A percentile compares a stretch with the other conserved stretches of the same genome.
phyloP scores from a whole-genome alignment of 2,888 invertebrate genomes.

The Matsumyia berberina region DNA sequence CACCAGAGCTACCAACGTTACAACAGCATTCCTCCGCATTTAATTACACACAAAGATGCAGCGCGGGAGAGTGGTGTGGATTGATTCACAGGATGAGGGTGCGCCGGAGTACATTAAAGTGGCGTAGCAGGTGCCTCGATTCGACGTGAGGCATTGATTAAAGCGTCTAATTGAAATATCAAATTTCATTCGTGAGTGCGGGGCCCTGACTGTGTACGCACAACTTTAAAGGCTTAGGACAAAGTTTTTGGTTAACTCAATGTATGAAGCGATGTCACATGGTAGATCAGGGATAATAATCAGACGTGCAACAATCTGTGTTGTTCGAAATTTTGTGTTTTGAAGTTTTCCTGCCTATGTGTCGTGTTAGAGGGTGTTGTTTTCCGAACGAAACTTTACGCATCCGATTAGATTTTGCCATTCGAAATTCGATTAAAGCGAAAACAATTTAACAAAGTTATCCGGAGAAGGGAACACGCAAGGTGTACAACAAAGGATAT shows the following conservation, averaged over 20 bases:
- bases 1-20: slow-evolving; percentile 31
- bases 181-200: slow-evolving; percentile 58
- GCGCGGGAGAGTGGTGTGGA: slow-evolving; percentile 3
- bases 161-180: slow-evolving; percentile 76
- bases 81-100: slow-evolving; percentile 39
- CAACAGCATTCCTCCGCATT: slow-evolving; percentile 52
- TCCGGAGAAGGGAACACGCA: not conserved
- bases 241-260: slow-evolving; percentile 74
- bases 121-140: slow-evolving; percentile 70
- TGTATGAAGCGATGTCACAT: slow-evolving; percentile 64
- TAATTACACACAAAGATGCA: slow-evolving; percentile 71
- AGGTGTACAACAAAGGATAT: not conserved
- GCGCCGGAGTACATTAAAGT: slow-evolving; percentile 71
- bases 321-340: slow-evolving; percentile 65
- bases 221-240: slow-evolving; percentile 63
- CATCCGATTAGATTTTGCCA: slow-evolving; percentile 66
- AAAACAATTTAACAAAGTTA: slow-evolving; percentile 54
- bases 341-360: slow-evolving; percentile 46
- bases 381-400: slow-evolving; percentile 62
- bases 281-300: slow-evolving; percentile 75
- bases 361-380: slow-evolving; percentile 10
- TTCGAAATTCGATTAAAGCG: slow-evolving; percentile 66
- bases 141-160: slow-evolving; percentile 76
- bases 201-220: slow-evolving; percentile 29
- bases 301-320: slow-evolving; percentile 61